phyloP scores from a whole-genome alignment of 2,888 invertebrate species.

The Hyposoter dolosus region DNA sequence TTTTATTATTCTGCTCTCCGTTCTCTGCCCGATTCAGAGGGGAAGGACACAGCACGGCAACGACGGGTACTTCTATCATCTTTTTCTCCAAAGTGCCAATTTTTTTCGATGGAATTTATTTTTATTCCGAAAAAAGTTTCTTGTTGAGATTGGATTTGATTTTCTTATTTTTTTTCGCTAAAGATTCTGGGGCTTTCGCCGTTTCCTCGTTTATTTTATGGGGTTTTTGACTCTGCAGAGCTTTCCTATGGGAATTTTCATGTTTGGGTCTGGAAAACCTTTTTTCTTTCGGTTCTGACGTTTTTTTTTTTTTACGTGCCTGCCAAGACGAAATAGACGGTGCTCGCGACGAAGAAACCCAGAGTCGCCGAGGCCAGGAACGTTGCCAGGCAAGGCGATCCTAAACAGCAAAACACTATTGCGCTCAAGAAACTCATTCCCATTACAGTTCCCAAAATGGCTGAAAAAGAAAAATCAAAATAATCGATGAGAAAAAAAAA shows the following conservation, averaged over 20 bases:
- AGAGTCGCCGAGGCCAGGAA: slow-evolving; percentile 87
- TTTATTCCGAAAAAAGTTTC: neutral
- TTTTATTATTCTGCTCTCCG: slow-evolving; percentile 13
- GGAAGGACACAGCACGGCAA: slow-evolving; percentile 2
- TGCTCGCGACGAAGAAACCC: slow-evolving; percentile 88
- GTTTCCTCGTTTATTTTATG: neutral
- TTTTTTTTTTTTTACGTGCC: slow-evolving; percentile 84
- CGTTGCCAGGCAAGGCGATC: slow-evolving; percentile 88
- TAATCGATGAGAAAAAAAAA: neutral
- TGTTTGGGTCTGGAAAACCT: neutral
- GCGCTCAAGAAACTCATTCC: slow-evolving; percentile 87
- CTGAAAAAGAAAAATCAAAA: slow-evolving; percentile 80
- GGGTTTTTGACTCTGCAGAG: neutral
- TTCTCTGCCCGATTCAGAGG: slow-evolving; percentile 2
- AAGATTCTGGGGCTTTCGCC: neutral
- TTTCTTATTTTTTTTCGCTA: neutral
- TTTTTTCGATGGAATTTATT: slow-evolving; percentile 3
- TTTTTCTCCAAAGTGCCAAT: slow-evolving; percentile 19
- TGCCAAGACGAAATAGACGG: slow-evolving; percentile 87
- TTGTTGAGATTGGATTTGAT: neutral
- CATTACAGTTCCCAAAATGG: slow-evolving; percentile 85
- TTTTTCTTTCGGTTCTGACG: neutral
- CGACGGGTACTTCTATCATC: neutral
- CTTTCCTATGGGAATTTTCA: neutral
- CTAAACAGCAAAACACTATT: slow-evolving; percentile 88